These are phyloP conservation scores for Tetragnatha versicolor DNA, from an alignment of 1,140 invertebrate species.

Conservation along the genomic window DNA sequence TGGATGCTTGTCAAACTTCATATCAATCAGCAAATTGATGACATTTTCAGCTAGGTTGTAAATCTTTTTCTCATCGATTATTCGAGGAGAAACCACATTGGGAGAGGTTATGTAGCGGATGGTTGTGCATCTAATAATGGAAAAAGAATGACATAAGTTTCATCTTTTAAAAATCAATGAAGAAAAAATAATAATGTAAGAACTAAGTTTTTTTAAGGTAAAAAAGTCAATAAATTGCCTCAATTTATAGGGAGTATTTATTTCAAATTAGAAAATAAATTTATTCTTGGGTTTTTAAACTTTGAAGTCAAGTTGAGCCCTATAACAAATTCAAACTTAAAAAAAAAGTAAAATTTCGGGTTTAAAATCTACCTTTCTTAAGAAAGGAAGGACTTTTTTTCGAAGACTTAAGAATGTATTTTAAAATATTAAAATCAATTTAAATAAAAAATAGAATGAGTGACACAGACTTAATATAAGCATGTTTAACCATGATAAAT, in stretches of 20 bases:
- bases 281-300: too few relatives aligned
- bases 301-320: background rate
- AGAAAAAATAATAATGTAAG: background rate
- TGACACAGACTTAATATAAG: too few relatives aligned
- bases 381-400: too few relatives aligned
- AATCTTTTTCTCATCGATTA: conserved; percentile 69
- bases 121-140: conserved; percentile 73
- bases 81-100: conserved; percentile 60
- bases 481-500: too few relatives aligned
- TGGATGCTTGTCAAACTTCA: conserved; percentile 74
- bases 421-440: too few relatives aligned
- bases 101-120: conserved; percentile 76
- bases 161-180: background rate
- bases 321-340: background rate
- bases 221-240: background rate
- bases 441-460: too few relatives aligned
- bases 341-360: too few relatives aligned
- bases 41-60: conserved; percentile 72
- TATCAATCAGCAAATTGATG: conserved; percentile 70
- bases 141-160: conserved; percentile 11
- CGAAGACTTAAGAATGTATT: too few relatives aligned
- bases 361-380: too few relatives aligned
- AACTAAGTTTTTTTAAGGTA: background rate
- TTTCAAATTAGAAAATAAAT: too few relatives aligned
- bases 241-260: background rate